Percentiles rank a stretch among this genome's conserved stretches.
phyloP scores from a whole-genome alignment of 2,797 vertebrate species.

The Sus cebifrons region DNA sequence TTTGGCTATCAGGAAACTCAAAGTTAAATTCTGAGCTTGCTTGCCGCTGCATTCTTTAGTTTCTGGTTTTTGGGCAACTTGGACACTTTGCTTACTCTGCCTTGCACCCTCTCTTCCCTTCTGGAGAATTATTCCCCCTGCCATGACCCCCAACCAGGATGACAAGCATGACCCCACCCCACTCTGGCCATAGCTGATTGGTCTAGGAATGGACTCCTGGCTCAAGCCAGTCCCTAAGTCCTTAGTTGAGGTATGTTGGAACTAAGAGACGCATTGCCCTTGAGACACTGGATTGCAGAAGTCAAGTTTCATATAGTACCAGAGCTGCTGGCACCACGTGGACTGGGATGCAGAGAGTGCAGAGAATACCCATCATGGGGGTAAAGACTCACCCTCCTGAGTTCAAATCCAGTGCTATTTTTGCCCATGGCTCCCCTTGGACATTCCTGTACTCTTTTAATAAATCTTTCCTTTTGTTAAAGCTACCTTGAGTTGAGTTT shows the following conservation, averaged over 20 bases:
- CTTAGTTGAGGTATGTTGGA: neutral
- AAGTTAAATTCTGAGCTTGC: constrained; percentile 33
- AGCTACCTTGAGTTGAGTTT: neutral
- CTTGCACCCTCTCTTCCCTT: neutral
- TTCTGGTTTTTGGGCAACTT: constrained; percentile 18
- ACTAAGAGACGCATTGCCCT: neutral
- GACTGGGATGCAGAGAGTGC: neutral
- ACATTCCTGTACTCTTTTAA: neutral
- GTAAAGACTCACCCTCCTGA: fast-evolving
- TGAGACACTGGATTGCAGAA: neutral
- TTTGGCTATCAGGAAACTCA: neutral
- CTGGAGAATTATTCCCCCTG: neutral
- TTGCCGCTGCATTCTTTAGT: neutral
- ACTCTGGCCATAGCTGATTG: neutral
- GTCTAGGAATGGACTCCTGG: neutral
- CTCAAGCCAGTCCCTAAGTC: neutral
- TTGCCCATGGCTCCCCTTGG: neutral
- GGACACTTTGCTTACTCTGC: neutral
- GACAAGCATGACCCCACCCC: neutral
- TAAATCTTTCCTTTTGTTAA: neutral
- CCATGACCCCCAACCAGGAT: neutral
- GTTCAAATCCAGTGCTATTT: neutral
- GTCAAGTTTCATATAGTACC: neutral
- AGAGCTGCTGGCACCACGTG: neutral
- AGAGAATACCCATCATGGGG: neutral